Percentiles rank a stretch among this genome's conserved stretches.
Conservation (phyloP, 2,797 vertebrate genomes). For the Vespertilio murinus region DNA sequence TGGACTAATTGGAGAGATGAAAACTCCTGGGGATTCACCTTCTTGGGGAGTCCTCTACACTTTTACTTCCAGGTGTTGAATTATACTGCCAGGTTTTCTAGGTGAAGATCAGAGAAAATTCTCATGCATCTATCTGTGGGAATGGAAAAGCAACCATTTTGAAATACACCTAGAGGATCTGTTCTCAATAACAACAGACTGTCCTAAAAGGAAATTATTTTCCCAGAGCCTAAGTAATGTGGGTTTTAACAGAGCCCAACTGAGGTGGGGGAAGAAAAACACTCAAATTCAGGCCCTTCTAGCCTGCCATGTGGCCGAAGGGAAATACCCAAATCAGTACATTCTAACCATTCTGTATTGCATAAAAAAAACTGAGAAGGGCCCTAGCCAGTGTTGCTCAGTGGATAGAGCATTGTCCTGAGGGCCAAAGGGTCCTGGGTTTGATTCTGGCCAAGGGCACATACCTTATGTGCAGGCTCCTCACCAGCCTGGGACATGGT, state of each 20-base stretch:
- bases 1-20: neutral
- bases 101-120: conserved; percentile 3
- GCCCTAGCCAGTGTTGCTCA: too few species aligned
- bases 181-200: neutral
- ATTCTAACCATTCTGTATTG: neutral
- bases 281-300: neutral
- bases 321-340: neutral
- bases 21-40: neutral
- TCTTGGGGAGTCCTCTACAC: neutral
- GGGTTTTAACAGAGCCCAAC: neutral
- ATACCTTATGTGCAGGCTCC: too few species aligned
- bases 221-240: neutral
- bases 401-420: too few species aligned
- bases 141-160: conserved; percentile 11
- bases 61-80: neutral
- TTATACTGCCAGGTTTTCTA: neutral
- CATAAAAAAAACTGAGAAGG: neutral
- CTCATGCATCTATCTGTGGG: neutral
- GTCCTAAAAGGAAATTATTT: neutral
- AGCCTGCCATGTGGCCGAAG: neutral
- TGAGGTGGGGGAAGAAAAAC: neutral
- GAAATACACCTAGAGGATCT: neutral
- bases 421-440: too few species aligned
- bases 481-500: too few species aligned
- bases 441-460: too few species aligned